Conservation (phyloP, 2,113 vertebrate species). For the Geococcyx californianus region DNA sequence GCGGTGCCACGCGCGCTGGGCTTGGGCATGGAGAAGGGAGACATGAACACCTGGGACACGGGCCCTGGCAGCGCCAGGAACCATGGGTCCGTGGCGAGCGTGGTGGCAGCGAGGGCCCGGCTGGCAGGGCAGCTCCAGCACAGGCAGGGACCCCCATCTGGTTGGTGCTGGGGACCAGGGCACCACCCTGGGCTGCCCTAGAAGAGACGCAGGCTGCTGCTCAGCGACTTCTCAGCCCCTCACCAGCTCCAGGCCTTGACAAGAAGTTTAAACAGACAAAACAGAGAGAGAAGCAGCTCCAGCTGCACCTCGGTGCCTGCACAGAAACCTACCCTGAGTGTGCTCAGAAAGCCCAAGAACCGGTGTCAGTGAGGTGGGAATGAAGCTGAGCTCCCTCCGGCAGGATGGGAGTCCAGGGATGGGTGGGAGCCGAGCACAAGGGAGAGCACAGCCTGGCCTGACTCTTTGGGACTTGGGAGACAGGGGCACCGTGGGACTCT, state of each 20-base stretch:
- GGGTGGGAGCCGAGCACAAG: neutral
- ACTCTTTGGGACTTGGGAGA: neutral
- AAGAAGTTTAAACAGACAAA: neutral
- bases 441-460: neutral
- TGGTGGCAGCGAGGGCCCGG: fast-evolving
- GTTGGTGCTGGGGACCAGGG: fast-evolving
- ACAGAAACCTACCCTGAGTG: neutral
- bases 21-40: neutral
- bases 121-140: neutral
- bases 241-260: fast-evolving
- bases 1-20: neutral
- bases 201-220: fast-evolving
- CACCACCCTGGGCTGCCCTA: neutral
- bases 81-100: fast-evolving
- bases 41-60: fast-evolving
- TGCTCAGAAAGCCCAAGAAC: neutral
- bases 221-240: fast-evolving
- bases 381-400: fast-evolving
- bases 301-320: neutral
- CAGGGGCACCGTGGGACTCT: fast-evolving
- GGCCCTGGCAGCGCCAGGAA: neutral
- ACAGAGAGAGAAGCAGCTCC: neutral
- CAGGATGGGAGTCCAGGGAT: neutral
- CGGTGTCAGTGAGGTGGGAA: neutral
- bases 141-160: fast-evolving